phyloP scores from a whole-genome alignment of 2,888 invertebrate genomes.

The Drosophila mimica region DNA sequence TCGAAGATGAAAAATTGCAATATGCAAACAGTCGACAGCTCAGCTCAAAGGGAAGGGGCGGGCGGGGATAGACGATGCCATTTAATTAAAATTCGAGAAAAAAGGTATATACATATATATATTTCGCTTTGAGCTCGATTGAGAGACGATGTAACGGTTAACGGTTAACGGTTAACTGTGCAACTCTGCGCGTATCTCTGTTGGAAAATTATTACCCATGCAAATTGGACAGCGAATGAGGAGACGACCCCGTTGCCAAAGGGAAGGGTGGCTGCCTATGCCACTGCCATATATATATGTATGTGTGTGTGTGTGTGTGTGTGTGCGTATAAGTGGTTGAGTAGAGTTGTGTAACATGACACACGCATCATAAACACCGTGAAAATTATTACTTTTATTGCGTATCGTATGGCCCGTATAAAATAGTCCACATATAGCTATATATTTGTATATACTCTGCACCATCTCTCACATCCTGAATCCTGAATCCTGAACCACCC shows the following conservation, averaged over 20 bases:
- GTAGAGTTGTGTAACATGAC: conserved; percentile 73
- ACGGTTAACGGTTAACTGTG: conserved; percentile 61
- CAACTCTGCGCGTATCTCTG: conserved; percentile 30
- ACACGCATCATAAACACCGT: conserved; percentile 66
- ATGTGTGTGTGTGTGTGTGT: conserved; percentile 2
- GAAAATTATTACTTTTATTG: conserved; percentile 63
- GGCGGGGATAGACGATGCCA: conserved; percentile 60
- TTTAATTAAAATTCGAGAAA: conserved; percentile 74
- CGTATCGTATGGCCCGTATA: conserved; percentile 49
- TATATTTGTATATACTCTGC: not conserved
- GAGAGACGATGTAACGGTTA: conserved; percentile 71
- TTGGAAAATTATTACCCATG: conserved; percentile 76
- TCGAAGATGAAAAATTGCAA: conserved; percentile 65
- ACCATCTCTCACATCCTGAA: conserved; percentile 20
- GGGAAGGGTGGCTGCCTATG: conserved; percentile 37
- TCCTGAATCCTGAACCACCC: conserved; percentile 3
- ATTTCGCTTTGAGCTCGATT: conserved; percentile 76
- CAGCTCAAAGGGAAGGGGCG: not conserved
- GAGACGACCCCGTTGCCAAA: conserved; percentile 9
- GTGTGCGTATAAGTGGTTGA: conserved; percentile 38
- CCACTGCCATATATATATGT: conserved; percentile 7
- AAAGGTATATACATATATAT: conserved; percentile 79
- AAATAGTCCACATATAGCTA: not conserved
- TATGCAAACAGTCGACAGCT: conserved; percentile 72
- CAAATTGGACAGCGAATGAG: conserved; percentile 68